A percentile compares a stretch with the other conserved stretches of the same genome.
These are phyloP conservation scores for Liopterus haemorrhoidalis DNA, from an alignment of 2,888 invertebrate species.

Conservation along the genomic window DNA sequence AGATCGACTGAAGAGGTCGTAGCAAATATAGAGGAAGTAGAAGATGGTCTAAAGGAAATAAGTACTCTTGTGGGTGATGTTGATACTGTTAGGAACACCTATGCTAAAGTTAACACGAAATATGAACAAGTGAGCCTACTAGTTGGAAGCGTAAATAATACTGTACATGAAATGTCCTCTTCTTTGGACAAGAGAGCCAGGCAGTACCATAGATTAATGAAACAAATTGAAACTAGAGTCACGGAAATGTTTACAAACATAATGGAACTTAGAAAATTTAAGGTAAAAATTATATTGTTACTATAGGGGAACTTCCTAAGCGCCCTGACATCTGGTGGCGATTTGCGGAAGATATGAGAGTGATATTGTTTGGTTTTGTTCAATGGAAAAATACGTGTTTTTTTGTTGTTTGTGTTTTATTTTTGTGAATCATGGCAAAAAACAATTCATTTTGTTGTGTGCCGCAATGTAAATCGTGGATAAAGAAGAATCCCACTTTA, in stretches of 20 bases:
- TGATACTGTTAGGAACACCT: constrained; percentile 31
- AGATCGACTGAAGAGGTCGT: constrained; percentile 34
- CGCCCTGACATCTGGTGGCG: too few species aligned
- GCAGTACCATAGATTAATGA: constrained; percentile 42
- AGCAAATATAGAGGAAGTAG: constrained; percentile 45
- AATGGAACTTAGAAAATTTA: constrained; percentile 52
- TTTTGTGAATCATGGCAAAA: too few species aligned
- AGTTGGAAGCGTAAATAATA: constrained; percentile 34
- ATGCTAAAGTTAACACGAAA: constrained; percentile 40
- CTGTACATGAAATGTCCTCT: constrained; percentile 34
- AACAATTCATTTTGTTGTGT: too few species aligned
- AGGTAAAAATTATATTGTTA: constrained; percentile 46
- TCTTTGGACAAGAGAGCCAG: constrained; percentile 39
- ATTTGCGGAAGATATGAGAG: too few species aligned
- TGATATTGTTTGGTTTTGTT: too few species aligned
- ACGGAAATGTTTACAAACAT: constrained; percentile 51
- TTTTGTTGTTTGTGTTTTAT: too few species aligned
- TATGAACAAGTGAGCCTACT: constrained; percentile 37
- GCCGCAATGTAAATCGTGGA: too few species aligned
- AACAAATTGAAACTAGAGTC: constrained; percentile 42
- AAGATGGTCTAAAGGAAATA: constrained; percentile 45
- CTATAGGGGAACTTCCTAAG: too few species aligned
- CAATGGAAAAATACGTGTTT: too few species aligned
- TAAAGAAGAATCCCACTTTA: too few species aligned
- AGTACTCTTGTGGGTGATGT: constrained; percentile 40